Conservation (phyloP, 2,797 vertebrate genomes). For the Epinephelus awoara region DNA sequence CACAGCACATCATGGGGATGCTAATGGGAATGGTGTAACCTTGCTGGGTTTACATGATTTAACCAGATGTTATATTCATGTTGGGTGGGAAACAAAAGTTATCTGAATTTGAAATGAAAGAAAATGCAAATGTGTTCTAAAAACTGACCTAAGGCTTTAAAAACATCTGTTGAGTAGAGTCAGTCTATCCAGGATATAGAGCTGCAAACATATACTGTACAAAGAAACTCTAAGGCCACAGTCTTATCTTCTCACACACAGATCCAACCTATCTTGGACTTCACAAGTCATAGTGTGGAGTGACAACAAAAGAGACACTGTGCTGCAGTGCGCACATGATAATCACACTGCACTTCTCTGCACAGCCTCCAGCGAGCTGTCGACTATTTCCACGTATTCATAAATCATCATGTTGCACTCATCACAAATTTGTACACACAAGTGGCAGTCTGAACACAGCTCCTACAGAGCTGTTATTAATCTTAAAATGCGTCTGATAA, state of each 20-base stretch:
- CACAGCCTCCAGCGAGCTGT: slow-evolving; percentile 55
- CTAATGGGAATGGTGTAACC: background rate
- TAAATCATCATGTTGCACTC: slow-evolving; percentile 7
- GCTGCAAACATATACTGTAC: slow-evolving; percentile 3
- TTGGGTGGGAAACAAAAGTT: background rate
- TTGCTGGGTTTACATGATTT: background rate
- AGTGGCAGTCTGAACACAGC: background rate
- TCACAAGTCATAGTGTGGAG: slow-evolving; percentile 47
- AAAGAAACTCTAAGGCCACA: background rate
- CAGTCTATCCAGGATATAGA: background rate
- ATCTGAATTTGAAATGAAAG: background rate
- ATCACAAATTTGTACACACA: background rate
- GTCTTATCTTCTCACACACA: slow-evolving; percentile 20
- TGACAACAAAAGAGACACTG: slow-evolving; percentile 74
- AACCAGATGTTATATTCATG: background rate
- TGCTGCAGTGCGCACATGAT: slow-evolving; percentile 77
- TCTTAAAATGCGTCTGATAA: background rate
- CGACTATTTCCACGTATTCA: slow-evolving; percentile 7
- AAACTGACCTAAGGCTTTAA: background rate
- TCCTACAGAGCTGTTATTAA: background rate
- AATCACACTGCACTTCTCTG: slow-evolving; percentile 68
- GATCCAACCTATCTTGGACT: slow-evolving; percentile 28
- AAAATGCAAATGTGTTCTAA: background rate
- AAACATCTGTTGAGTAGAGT: background rate
- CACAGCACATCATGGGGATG: background rate